Percentiles rank a stretch among this genome's conserved stretches.
phyloP scores from a whole-genome alignment of 2,113 vertebrate species.

The Ascaphus truei region DNA sequence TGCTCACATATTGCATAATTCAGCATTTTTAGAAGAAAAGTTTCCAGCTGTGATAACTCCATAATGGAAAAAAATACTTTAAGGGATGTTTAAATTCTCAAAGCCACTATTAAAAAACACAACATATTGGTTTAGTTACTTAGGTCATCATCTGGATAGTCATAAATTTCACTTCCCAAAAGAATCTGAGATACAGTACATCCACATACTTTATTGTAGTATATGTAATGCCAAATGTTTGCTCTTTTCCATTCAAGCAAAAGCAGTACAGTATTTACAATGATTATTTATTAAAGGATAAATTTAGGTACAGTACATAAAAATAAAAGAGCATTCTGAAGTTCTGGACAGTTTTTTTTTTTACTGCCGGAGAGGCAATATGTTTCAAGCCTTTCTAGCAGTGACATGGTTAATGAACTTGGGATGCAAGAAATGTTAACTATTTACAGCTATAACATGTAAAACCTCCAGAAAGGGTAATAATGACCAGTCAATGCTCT shows the following conservation, averaged over 20 bases:
- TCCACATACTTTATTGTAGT: slow-evolving; percentile 10
- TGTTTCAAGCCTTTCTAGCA: too few species aligned
- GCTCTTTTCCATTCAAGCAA: slow-evolving; percentile 2
- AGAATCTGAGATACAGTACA: neutral
- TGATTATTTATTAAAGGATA: too few species aligned
- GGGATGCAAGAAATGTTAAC: too few species aligned
- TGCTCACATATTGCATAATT: neutral
- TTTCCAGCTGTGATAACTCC: slow-evolving; percentile 23
- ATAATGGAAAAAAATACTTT: slow-evolving; percentile 31
- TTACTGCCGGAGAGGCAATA: too few species aligned
- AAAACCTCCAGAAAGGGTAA: too few species aligned
- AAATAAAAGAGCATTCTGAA: too few species aligned
- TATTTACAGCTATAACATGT: too few species aligned
- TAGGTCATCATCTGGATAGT: slow-evolving; percentile 22
- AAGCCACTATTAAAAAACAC: slow-evolving; percentile 28
- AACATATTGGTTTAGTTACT: slow-evolving; percentile 32
- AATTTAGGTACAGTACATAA: too few species aligned
- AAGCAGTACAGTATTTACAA: too few species aligned
- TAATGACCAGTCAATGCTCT: too few species aligned
- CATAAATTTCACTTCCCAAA: slow-evolving; percentile 32
- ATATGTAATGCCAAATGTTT: slow-evolving; percentile 1
- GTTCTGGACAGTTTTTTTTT: too few species aligned
- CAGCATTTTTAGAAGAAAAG: slow-evolving; percentile 19
- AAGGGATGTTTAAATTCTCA: slow-evolving; percentile 27
- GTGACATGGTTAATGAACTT: too few species aligned